Evolutionary conservation across 2,113 vertebrate species (phyloP).

Genomic region (Atrichornis clamosus): DNA sequence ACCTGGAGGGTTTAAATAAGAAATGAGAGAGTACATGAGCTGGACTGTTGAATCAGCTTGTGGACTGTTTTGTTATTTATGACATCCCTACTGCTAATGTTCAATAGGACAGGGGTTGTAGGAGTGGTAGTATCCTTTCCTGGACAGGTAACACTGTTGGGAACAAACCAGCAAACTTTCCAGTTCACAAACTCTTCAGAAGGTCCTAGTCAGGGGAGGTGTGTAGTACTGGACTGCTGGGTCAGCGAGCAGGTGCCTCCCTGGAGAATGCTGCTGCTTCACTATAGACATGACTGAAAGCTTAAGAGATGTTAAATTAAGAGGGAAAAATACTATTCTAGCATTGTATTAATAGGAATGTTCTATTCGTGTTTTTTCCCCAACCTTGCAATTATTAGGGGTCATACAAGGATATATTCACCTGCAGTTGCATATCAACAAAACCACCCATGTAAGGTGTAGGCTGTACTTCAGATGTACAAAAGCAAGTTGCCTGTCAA

Average conservation of each 20-base stretch:
- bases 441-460: not conserved
- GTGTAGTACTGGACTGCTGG: not conserved
- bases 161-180: not conserved
- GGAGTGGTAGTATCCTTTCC: not conserved
- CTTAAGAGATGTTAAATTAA: not conserved
- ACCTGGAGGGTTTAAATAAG: not conserved
- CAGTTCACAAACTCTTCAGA: not conserved
- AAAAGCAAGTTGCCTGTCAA: not conserved
- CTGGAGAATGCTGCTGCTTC: not conserved
- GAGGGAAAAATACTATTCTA: not conserved
- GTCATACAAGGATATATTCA: not conserved
- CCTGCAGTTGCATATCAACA: not conserved
- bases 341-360: not conserved
- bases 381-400: not conserved
- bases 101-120: not conserved
- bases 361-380: not conserved
- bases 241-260: not conserved
- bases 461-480: not conserved
- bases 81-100: not conserved
- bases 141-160: not conserved
- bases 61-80: not conserved
- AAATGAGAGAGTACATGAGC: not conserved
- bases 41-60: not conserved
- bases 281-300: not conserved
- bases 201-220: not conserved